Conservation (phyloP, 2,113 vertebrate species). For the Garra rufa region DNA sequence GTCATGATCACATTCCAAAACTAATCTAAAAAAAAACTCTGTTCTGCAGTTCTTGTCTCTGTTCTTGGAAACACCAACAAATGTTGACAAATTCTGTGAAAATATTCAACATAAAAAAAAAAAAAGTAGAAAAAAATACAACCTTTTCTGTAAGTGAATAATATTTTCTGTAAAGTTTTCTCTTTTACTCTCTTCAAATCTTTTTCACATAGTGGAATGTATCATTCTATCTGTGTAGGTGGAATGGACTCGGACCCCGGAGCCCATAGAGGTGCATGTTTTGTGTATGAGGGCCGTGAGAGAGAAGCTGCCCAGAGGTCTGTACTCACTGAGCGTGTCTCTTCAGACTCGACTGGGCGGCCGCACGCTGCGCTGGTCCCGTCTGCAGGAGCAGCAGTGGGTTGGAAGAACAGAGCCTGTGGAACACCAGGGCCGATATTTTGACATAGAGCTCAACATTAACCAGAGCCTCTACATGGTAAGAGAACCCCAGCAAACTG, state of each 20-base stretch:
- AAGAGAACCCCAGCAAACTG: constrained; percentile 64
- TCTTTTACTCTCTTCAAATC: neutral
- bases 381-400: constrained; percentile 66
- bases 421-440: constrained; percentile 81
- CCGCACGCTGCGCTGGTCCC: constrained; percentile 65
- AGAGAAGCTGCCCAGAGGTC: constrained; percentile 86
- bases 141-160: neutral
- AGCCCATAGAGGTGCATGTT: constrained; percentile 80
- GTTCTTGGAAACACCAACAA: neutral
- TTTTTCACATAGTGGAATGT: neutral
- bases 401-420: constrained; percentile 68
- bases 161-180: neutral
- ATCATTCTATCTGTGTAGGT: constrained; percentile 64
- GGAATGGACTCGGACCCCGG: constrained; percentile 63
- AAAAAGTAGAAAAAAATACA: neutral
- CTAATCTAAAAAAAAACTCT: neutral
- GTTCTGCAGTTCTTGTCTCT: no score
- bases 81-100: neutral
- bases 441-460: constrained; percentile 80
- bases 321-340: constrained; percentile 80
- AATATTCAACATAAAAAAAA: neutral
- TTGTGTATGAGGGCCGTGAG: constrained; percentile 84
- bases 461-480: constrained; percentile 84
- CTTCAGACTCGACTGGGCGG: constrained; percentile 80
- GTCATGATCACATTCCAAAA: neutral